Conservation (phyloP, 2,113 vertebrate species). For the Gnathonemus longibarbis region DNA sequence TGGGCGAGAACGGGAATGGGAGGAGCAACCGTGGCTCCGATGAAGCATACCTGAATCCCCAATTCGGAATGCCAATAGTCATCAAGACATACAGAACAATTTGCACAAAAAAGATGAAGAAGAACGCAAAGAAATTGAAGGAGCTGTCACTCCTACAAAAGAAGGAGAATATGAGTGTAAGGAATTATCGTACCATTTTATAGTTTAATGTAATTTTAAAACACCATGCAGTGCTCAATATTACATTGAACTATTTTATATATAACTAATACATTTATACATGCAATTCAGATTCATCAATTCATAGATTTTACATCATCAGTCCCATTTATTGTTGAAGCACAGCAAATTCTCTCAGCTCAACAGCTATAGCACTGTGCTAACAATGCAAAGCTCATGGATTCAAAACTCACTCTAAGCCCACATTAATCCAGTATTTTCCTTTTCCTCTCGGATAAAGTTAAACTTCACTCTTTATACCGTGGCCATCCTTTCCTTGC, state of each 20-base stretch:
- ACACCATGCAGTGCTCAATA: background rate
- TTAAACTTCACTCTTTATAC: background rate
- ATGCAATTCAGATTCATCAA: background rate
- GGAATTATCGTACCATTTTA: background rate
- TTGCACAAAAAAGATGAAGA: conserved; percentile 93
- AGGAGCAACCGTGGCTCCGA: background rate
- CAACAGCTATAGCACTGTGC: background rate
- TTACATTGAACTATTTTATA: background rate
- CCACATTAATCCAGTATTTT: background rate
- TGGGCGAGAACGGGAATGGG: background rate
- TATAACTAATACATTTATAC: background rate
- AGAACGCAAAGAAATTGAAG: conserved; percentile 96
- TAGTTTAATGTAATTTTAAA: background rate
- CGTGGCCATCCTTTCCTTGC: background rate
- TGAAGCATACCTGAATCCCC: conserved; percentile 80
- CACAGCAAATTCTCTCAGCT: background rate
- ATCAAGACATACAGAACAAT: conserved; percentile 76
- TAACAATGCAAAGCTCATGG: too few relatives aligned
- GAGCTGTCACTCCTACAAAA: conserved; percentile 86
- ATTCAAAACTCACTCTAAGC: background rate
- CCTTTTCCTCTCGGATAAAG: background rate
- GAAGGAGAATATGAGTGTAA: background rate
- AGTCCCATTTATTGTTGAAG: background rate
- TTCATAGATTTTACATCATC: background rate
- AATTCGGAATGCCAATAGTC: conserved; percentile 86